These are phyloP conservation scores for Ciconia maguari DNA, from an alignment of 2,113 vertebrate genomes.

Conservation along the genomic window DNA sequence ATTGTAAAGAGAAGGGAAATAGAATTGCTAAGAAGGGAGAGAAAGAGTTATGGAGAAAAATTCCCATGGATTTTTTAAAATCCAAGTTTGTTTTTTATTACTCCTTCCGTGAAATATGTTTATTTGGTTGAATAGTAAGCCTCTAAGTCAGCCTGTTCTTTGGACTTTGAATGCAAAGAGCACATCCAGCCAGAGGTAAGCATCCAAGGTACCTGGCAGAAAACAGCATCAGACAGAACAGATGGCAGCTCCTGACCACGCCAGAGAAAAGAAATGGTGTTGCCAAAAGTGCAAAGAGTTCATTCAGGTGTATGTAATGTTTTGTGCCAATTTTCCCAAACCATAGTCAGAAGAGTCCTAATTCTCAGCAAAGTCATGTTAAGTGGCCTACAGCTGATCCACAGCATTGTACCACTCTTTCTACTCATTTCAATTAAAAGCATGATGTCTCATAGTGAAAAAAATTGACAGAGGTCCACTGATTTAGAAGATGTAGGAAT, in stretches of 20 bases:
- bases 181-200: not conserved
- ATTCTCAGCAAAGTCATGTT: not conserved
- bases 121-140: not conserved
- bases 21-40: not conserved
- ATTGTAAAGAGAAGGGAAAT: not conserved
- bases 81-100: not conserved
- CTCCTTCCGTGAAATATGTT: not conserved
- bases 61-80: not conserved
- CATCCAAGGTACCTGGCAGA: constrained; percentile 12
- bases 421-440: not conserved
- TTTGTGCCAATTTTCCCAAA: not conserved
- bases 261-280: not conserved
- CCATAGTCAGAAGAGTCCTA: not conserved
- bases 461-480: not conserved
- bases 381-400: not conserved
- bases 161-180: not conserved
- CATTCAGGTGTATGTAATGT: not conserved
- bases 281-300: constrained; percentile 13
- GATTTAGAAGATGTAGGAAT: not conserved
- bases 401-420: not conserved
- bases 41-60: not conserved
- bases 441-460: not conserved
- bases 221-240: constrained; percentile 13
- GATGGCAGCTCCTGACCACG: not conserved
- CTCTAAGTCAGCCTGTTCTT: not conserved